Evolutionary conservation across 2,797 vertebrate genomes (phyloP).

Genomic region (Onychomys torridus): DNA sequence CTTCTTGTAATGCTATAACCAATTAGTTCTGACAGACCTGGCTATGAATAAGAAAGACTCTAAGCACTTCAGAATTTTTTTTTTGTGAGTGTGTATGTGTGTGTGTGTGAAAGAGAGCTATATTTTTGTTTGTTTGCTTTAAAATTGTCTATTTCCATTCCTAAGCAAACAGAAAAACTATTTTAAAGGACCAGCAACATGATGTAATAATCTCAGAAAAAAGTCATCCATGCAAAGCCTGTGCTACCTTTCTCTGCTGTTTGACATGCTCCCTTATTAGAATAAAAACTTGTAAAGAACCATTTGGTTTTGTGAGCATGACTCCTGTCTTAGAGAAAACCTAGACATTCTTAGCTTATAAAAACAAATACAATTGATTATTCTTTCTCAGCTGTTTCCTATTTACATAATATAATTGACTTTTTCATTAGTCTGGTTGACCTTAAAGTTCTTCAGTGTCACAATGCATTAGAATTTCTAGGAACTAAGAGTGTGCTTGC

Average conservation of each 20-base stretch:
- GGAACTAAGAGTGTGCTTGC: neutral
- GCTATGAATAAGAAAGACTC: neutral
- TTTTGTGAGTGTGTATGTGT: neutral
- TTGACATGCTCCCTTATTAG: neutral
- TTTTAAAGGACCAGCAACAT: neutral
- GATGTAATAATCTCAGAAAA: neutral
- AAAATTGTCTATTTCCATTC: neutral
- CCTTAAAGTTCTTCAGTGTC: neutral
- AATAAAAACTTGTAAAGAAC: neutral
- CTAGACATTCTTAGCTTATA: neutral
- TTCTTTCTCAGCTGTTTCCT: constrained; percentile 26
- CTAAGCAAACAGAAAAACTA: neutral
- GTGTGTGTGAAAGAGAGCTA: no score
- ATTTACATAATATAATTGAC: neutral
- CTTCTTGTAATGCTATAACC: neutral
- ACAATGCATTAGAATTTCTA: neutral
- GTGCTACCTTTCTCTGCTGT: neutral
- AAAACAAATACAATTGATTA: neutral
- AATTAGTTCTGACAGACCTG: neutral
- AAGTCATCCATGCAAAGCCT: neutral
- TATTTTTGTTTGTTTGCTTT: neutral
- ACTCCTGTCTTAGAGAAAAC: neutral
- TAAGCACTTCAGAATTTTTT: neutral
- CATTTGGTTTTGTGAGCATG: neutral
- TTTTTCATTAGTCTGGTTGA: neutral